Evolutionary conservation across 2,797 vertebrate species (phyloP), one percentile per base, ranked within the genome.

Genomic region (Amphiprion clarkii): DNA sequence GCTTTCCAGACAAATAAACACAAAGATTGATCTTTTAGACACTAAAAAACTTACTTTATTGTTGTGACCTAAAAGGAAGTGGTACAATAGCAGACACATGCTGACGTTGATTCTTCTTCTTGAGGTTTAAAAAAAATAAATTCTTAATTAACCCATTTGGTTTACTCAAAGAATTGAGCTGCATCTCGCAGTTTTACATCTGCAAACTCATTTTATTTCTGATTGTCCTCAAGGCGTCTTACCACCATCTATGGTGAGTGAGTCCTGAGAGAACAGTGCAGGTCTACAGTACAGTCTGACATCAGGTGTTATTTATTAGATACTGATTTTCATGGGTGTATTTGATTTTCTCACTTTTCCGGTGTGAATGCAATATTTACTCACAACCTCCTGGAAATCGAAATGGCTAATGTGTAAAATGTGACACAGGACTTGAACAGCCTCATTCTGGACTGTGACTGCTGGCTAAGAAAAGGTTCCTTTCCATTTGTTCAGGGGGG

Each of bases 291-390:
- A 40, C 31, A 39, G n/a, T 69, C 31, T 42, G 9, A 25, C 51
- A 66, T 27, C 64, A 42, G 53, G 51, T n/a, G 49, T 13, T 67
- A 33, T 67, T 67, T 23, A 67, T 54, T 29, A 44, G 17, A 40
- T 29, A 53, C 40, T 44, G 51, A 14, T 25, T 67, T 67, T 55
- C 23, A 29, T 55, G 23, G 36, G 5, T 55, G 14, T 19, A 54
- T 36, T 54, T 54, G 29, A 55, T 54, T 65, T 40, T 29, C 25
- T 67, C 51, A 53, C 39, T 21, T n/a, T 21, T 23, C 49, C n/a
- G 13, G 40, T 64, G 48, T 51, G 46, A 51, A 23, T 51, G 21
- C n/a, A 23, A n/a, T 64, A 51, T 23, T 64, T 64, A 36, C 49
- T 51, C 61, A 36, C 49, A 51, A 64, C n/a, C 9, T 25, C 16